Evolutionary conservation across 1,140 invertebrate species (phyloP).

Genomic region (Papilio polytes): DNA sequence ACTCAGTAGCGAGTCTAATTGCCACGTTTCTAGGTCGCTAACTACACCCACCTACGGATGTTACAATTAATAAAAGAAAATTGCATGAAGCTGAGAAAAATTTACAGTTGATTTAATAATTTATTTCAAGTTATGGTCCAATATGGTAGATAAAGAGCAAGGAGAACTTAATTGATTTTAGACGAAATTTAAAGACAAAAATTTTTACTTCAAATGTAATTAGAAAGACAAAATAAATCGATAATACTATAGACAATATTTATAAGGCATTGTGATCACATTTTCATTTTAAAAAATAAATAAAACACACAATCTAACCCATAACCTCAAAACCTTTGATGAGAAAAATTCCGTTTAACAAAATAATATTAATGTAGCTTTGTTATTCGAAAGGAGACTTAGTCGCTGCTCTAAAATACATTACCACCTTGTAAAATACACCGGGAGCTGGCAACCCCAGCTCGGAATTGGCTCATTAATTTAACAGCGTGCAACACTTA

Average conservation of each 20-base stretch:
- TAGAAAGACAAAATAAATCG: too few relatives aligned
- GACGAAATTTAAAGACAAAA: too few relatives aligned
- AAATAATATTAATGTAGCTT: slow-evolving; percentile 2
- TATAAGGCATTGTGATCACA: too few relatives aligned
- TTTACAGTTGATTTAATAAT: too few relatives aligned
- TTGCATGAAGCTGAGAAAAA: not conserved
- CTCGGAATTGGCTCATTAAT: slow-evolving; percentile 81
- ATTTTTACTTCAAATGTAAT: too few relatives aligned
- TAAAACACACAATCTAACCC: not conserved
- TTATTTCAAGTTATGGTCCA: not conserved
- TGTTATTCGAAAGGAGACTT: slow-evolving; percentile 24
- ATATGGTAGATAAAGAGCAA: too few relatives aligned
- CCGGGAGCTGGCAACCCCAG: slow-evolving; percentile 67
- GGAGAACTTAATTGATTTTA: too few relatives aligned
- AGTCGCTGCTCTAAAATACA: slow-evolving; percentile 58
- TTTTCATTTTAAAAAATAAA: too few relatives aligned
- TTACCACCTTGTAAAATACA: slow-evolving; percentile 82
- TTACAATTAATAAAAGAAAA: not conserved
- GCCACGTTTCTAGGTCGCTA: slow-evolving; percentile 68
- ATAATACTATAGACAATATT: too few relatives aligned
- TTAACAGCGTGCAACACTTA: slow-evolving; percentile 82
- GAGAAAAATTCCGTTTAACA: not conserved
- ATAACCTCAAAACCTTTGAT: not conserved
- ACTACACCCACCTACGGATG: slow-evolving; percentile 6
- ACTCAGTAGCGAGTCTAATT: slow-evolving; percentile 63